Conservation (phyloP, 2,888 invertebrate species). For the Phyto melanocephala region DNA sequence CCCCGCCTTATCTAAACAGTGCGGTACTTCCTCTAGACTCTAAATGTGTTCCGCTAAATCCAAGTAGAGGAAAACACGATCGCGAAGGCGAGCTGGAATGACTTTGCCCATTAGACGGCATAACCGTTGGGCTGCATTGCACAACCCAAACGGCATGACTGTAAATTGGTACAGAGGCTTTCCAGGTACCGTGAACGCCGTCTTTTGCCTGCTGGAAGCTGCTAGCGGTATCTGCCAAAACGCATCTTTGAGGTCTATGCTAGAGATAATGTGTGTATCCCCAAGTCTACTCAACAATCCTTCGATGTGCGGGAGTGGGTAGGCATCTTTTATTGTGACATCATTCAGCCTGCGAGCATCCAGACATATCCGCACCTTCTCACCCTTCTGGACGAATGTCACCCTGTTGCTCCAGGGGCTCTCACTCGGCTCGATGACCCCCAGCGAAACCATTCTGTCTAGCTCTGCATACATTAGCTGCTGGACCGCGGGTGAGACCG, state of each 20-base stretch:
- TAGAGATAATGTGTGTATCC: slow-evolving; percentile 51
- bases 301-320: slow-evolving; percentile 45
- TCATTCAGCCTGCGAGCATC: slow-evolving; percentile 42
- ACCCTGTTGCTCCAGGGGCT: slow-evolving; percentile 59
- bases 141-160: slow-evolving; percentile 23
- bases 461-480: slow-evolving; percentile 65
- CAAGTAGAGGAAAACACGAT: background rate
- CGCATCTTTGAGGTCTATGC: slow-evolving; percentile 40
- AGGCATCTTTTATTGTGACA: slow-evolving; percentile 30
- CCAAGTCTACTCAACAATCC: slow-evolving; percentile 53
- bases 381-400: slow-evolving; percentile 8
- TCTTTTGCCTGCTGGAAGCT: background rate
- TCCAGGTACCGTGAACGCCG: slow-evolving; percentile 34
- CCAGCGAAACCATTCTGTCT: slow-evolving; percentile 69
- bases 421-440: slow-evolving; percentile 69
- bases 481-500: slow-evolving; percentile 57
- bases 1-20: too few relatives aligned
- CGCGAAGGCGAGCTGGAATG: background rate
- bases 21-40: too few relatives aligned
- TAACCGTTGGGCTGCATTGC: slow-evolving; percentile 46
- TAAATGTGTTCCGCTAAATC: background rate
- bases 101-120: slow-evolving; percentile 63
- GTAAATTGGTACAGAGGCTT: slow-evolving; percentile 26
- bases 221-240: slow-evolving; percentile 15
- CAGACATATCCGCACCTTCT: slow-evolving; percentile 36